A percentile compares a stretch with the other conserved stretches of the same genome.
These are phyloP conservation scores for Agonopterix alstromeriana DNA, from an alignment of 2,888 invertebrate genomes.

Conservation along the genomic window DNA sequence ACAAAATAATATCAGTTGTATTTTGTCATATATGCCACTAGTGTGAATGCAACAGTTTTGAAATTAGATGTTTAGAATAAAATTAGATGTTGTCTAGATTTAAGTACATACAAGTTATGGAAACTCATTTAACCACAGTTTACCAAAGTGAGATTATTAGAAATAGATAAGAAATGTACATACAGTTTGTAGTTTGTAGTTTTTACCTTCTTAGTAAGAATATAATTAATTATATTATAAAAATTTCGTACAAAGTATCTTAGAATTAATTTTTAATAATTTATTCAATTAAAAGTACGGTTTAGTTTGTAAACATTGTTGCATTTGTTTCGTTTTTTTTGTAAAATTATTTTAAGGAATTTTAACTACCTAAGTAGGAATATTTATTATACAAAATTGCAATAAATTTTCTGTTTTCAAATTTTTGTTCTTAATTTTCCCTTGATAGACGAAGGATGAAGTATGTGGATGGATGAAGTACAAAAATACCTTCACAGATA, in stretches of 20 bases:
- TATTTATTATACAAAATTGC: constrained; percentile 65
- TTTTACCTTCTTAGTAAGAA: constrained; percentile 1
- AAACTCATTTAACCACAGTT: constrained; percentile 74
- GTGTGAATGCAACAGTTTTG: no score
- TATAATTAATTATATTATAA: constrained; percentile 15
- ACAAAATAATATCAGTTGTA: no score
- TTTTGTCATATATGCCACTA: no score
- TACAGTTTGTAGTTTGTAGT: constrained; percentile 18
- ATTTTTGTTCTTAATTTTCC: neutral
- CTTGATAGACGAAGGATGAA: no score
- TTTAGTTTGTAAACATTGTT: constrained; percentile 54
- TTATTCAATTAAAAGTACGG: constrained; percentile 48
- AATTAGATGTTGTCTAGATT: constrained; percentile 1
- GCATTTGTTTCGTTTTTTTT: constrained; percentile 69
- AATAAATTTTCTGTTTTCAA: constrained; percentile 64
- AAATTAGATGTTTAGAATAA: neutral
- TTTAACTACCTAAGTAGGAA: constrained; percentile 41
- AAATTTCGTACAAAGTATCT: constrained; percentile 66
- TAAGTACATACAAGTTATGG: constrained; percentile 24
- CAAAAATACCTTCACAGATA: no score
- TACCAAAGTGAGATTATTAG: constrained; percentile 79
- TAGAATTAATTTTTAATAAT: constrained; percentile 45
- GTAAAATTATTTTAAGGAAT: constrained; percentile 55
- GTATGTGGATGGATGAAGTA: no score
- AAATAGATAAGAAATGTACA: constrained; percentile 42